Evolutionary conservation across 2,113 vertebrate species (phyloP).

Genomic region (Nothoprocta perdicaria): DNA sequence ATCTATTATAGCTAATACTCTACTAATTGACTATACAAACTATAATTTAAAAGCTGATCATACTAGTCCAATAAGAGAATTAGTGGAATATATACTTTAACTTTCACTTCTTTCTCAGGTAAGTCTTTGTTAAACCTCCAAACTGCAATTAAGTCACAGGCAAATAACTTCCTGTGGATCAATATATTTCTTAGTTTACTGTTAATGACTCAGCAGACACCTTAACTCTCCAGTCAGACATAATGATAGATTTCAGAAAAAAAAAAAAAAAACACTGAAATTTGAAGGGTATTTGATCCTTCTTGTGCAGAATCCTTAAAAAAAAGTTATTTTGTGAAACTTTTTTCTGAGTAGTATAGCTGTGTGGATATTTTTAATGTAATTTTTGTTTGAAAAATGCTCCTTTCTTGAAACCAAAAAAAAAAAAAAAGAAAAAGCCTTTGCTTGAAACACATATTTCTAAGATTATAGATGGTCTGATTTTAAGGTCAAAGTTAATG

Average conservation of each 20-base stretch:
- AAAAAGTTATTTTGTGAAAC: not conserved
- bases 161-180: not conserved
- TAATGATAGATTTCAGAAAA: not conserved
- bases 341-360: not conserved
- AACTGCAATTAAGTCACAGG: not conserved
- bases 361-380: not conserved
- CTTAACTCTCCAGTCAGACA: not conserved
- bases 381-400: not conserved
- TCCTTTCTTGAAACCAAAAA: not conserved
- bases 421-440: not conserved
- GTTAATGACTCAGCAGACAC: not conserved
- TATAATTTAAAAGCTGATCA: constrained; percentile 68
- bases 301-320: not conserved
- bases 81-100: not conserved
- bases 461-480: not conserved
- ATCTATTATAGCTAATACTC: constrained; percentile 55
- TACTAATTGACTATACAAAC: constrained; percentile 63
- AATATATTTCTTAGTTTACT: not conserved
- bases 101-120: constrained; percentile 43
- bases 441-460: not conserved
- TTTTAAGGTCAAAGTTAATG: not conserved
- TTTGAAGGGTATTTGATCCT: not conserved
- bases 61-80: constrained; percentile 35
- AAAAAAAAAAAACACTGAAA: not conserved
- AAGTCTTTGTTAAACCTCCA: constrained; percentile 4